phyloP scores from a whole-genome alignment of 2,113 vertebrate genomes.

The Microtus oregoni region DNA sequence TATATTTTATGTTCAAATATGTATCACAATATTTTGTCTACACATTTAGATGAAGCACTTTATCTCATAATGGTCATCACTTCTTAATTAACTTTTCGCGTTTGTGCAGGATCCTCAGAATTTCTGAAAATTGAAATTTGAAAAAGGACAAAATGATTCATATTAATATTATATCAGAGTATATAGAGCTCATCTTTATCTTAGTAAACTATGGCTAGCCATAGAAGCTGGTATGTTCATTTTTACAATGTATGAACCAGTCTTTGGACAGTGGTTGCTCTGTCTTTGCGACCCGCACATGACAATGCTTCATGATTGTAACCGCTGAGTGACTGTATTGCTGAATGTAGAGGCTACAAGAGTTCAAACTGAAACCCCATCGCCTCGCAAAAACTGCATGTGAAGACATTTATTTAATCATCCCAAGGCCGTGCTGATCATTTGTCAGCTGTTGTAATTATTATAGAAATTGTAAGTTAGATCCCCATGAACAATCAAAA shows the following conservation, averaged over 20 bases:
- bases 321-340: fast-evolving
- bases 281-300: background rate
- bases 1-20: background rate
- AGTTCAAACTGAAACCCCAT: background rate
- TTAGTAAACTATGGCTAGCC: background rate
- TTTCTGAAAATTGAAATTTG: background rate
- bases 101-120: background rate
- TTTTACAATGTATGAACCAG: background rate
- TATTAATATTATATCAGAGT: background rate
- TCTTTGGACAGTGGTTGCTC: background rate
- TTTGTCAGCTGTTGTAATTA: background rate
- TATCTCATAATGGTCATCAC: background rate
- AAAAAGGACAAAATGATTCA: background rate
- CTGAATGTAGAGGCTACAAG: background rate
- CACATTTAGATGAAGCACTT: background rate
- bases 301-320: background rate
- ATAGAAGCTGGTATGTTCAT: background rate
- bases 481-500: background rate
- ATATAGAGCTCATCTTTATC: background rate
- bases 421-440: background rate
- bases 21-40: background rate
- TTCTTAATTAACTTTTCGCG: slow-evolving; percentile 26
- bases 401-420: background rate
- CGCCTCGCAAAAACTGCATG: background rate
- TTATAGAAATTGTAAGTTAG: background rate